Conservation (phyloP, 2,888 invertebrate species). For the Julus scandinavius region DNA sequence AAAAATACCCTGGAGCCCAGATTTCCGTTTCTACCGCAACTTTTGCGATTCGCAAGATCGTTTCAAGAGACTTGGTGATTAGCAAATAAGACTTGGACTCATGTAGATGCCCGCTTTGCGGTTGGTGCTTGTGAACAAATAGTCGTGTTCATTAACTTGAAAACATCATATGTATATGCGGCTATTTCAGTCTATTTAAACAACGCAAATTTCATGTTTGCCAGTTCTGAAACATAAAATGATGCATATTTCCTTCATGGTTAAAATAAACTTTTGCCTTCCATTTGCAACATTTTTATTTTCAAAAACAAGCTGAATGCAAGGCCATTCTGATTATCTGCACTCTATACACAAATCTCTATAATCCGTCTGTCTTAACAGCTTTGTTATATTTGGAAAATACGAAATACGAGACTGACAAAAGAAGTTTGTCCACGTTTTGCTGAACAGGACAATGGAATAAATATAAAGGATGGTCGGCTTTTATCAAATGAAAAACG, state of each 20-base stretch:
- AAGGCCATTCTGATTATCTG: background rate
- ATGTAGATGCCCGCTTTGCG: background rate
- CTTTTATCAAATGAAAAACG: background rate
- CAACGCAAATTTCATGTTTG: too few relatives aligned
- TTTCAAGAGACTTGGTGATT: too few relatives aligned
- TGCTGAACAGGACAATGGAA: background rate
- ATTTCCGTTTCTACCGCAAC: too few relatives aligned
- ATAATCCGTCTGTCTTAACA: background rate
- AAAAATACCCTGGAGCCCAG: too few relatives aligned
- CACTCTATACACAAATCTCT: background rate
- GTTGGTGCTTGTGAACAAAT: background rate
- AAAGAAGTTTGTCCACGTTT: background rate
- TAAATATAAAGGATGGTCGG: background rate
- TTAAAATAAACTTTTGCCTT: background rate
- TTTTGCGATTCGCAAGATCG: too few relatives aligned
- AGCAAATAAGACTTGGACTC: too few relatives aligned
- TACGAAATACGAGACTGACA: background rate
- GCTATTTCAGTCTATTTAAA: background rate
- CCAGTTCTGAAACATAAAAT: too few relatives aligned
- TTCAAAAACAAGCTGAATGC: background rate
- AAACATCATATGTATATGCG: background rate
- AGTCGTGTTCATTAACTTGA: background rate
- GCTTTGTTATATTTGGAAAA: background rate
- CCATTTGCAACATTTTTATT: background rate
- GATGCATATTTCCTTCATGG: too few relatives aligned